phyloP scores from a whole-genome alignment of 2,797 vertebrate species.

The Gila robusta region DNA sequence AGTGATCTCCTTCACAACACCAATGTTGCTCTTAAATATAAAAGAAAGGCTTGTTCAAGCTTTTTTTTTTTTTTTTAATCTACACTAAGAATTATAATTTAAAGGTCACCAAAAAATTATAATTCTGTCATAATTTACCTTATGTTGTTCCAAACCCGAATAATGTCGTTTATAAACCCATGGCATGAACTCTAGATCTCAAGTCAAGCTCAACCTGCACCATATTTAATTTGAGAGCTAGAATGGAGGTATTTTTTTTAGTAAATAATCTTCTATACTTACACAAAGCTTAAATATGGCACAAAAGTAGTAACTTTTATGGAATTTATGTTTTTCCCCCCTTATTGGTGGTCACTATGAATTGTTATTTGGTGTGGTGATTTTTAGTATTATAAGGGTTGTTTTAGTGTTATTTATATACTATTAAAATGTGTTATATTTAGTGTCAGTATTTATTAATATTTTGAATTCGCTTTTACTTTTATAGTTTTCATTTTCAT shows the following conservation, averaged over 20 bases:
- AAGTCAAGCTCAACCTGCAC: neutral
- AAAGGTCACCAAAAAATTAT: neutral
- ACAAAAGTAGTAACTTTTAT: neutral
- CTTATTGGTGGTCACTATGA: neutral
- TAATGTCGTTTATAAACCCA: too few relatives aligned
- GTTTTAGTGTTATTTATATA: neutral
- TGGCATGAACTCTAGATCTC: neutral
- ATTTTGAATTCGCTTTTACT: neutral
- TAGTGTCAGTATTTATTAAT: neutral
- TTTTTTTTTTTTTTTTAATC: neutral
- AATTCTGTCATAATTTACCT: neutral
- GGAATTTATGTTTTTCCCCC: neutral
- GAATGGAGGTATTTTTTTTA: fast-evolving
- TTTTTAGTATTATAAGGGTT: neutral
- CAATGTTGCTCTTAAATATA: conserved; percentile 52
- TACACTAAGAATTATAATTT: conserved; percentile 1
- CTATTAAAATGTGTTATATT: neutral
- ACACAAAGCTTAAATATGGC: neutral
- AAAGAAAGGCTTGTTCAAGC: conserved; percentile 60
- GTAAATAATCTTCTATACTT: neutral
- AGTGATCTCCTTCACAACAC: conserved; percentile 50
- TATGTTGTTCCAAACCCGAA: neutral
- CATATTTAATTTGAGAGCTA: neutral
- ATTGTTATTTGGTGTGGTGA: neutral
- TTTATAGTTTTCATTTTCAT: neutral